Base-by-base conservation (phyloP, 2,113 vertebrate genomes). In the Cyanoliseus patagonus region DNA sequence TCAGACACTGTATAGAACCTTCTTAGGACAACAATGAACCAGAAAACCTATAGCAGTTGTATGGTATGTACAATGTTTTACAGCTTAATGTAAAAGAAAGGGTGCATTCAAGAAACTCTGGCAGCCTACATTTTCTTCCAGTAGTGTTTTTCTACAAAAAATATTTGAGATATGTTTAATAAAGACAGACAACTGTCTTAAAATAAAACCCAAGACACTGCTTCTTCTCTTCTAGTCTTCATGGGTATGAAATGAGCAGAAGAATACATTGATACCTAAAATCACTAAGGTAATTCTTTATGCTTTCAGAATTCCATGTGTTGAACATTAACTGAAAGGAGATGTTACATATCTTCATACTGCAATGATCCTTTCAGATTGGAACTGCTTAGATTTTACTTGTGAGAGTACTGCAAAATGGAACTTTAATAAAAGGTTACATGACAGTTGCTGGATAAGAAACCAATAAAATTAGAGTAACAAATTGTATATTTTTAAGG, bases 381-480 rank as follows among this genome's bases (percentile, higher is more conserved):
- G 23, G 33, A 69, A 19, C 23, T 47, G 31, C 20, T 61, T 72
- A 6, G 37, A 39, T 66, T 82, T 79, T 17, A 14, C 17, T 57
- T 51, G 66, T 27, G 86, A 62, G 47, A 31, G 13, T 61, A 15
- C 39, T 66, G 49, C 4, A 7, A 66, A 53, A 72, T 13, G 12
- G 7, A 51, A 23, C 0, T 0, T 74, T 35, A 37, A 16, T 37
- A 27, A 37, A 62, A 78, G 27, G 5, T 59, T 52, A 59, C 1
- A 0, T 57, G 53, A n/a, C 33, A 78, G 5, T 46, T 70, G 20
- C 51, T 62, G 39, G 19, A 51, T 39, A 39, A 67, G 41, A 51
- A 62, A 76, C 16, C 24, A 76, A 25, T 18, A 31, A 42, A 42
- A 53, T 30, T 59, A 49, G 44, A 72, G 35, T 39, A 25, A 76